Percentiles rank a stretch among this genome's conserved stretches.
Conservation (phyloP, 2,113 vertebrate genomes). For the Gallinago jamesoni region DNA sequence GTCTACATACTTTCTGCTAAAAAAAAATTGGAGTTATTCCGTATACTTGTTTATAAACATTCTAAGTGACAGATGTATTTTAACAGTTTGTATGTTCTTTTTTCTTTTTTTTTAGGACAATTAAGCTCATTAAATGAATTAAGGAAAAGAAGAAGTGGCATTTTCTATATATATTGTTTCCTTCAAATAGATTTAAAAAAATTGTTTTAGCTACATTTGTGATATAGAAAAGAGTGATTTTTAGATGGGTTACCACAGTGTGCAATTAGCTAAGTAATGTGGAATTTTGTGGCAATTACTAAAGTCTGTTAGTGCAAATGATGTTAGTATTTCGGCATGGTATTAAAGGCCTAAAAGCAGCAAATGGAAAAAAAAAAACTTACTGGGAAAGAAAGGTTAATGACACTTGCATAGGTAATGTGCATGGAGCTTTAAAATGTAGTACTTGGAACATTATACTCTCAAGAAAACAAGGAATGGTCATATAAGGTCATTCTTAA, state of each 20-base stretch:
- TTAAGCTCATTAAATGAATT: neutral
- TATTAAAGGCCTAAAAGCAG: neutral
- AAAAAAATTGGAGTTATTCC: neutral
- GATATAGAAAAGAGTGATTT: neutral
- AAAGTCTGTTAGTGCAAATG: neutral
- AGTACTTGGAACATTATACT: neutral
- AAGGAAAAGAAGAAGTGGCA: neutral
- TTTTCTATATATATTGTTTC: neutral
- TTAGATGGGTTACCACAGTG: neutral
- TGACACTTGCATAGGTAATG: neutral
- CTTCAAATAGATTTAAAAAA: neutral
- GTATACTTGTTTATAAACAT: neutral
- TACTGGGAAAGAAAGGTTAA: neutral
- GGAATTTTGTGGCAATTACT: neutral
- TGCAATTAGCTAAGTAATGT: neutral
- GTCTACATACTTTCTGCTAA: neutral
- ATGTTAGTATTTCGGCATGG: neutral
- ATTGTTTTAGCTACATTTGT: neutral
- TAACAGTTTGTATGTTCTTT: neutral
- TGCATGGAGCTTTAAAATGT: neutral
- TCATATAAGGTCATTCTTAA: neutral
- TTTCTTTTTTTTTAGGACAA: neutral
- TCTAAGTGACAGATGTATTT: neutral
- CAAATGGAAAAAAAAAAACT: neutral
- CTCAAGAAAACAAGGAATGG: neutral